Percentiles rank a stretch among this genome's conserved stretches.
Evolutionary conservation across 1,140 invertebrate genomes (phyloP).

Genomic region (Euschistus heros): DNA sequence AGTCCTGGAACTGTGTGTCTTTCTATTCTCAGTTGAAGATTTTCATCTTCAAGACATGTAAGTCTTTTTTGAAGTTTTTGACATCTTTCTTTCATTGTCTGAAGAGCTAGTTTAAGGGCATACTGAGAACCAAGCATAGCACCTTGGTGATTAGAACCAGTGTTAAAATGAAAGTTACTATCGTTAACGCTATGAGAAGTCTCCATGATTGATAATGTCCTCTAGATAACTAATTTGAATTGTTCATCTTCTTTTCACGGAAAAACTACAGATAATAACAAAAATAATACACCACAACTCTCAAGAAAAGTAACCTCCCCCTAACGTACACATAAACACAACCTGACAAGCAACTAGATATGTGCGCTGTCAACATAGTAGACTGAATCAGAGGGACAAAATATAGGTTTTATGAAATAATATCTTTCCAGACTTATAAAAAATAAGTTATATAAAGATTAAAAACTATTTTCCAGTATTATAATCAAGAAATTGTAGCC

Average conservation of each 20-base stretch:
- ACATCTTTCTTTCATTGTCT: slow-evolving; percentile 69
- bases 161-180: too few relatives aligned
- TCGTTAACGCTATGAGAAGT: too few relatives aligned
- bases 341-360: slow-evolving; percentile 5
- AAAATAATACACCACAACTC: too few relatives aligned
- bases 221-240: too few relatives aligned
- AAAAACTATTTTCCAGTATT: too few relatives aligned
- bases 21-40: slow-evolving; percentile 48
- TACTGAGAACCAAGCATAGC: slow-evolving; percentile 36
- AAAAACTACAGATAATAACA: too few relatives aligned
- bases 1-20: slow-evolving; percentile 32
- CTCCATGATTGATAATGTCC: too few relatives aligned
- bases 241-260: too few relatives aligned
- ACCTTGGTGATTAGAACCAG: background rate
- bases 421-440: too few relatives aligned
- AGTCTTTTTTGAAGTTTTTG: slow-evolving; percentile 56
- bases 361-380: slow-evolving; percentile 1
- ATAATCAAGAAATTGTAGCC: too few relatives aligned
- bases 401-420: too few relatives aligned
- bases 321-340: slow-evolving; percentile 2
- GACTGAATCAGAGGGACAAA: background rate
- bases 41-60: slow-evolving; percentile 58
- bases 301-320: background rate
- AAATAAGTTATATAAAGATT: too few relatives aligned
- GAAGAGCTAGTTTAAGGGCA: slow-evolving; percentile 60